Percentiles rank a stretch among this genome's conserved stretches.
phyloP scores from a whole-genome alignment of 2,888 invertebrate genomes.

The Neoascia interrupta region DNA sequence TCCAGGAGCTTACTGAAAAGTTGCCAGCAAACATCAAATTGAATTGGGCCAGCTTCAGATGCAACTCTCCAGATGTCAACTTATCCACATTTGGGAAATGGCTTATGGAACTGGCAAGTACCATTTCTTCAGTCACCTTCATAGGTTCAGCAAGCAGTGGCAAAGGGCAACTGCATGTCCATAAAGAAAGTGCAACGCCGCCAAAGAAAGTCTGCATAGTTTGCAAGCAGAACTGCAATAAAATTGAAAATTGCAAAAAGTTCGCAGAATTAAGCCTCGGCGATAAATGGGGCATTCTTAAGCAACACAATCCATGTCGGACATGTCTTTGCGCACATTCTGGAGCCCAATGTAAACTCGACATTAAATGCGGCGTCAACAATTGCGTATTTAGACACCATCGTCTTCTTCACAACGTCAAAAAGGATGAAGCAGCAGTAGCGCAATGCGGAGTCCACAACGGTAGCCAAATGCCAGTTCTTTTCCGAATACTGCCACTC shows the following conservation, averaged over 20 bases:
- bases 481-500: slow-evolving; percentile 32
- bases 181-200: neutral
- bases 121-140: neutral
- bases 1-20: neutral
- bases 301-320: neutral
- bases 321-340: too few species aligned
- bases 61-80: neutral
- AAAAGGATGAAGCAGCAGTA: too few species aligned
- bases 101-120: neutral
- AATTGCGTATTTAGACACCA: slow-evolving; percentile 24
- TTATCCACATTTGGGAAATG: neutral
- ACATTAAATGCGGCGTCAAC: slow-evolving; percentile 24
- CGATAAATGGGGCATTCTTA: neutral
- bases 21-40: neutral
- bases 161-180: neutral
- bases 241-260: too few species aligned
- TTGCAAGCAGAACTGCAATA: too few species aligned
- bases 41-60: neutral
- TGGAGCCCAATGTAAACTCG: too few species aligned
- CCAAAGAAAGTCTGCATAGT: too few species aligned
- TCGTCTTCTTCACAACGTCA: slow-evolving; percentile 20
- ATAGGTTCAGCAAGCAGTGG: neutral
- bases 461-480: slow-evolving; percentile 4
- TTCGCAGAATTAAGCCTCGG: neutral
- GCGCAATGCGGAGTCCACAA: too few species aligned